A percentile compares a stretch with the other conserved stretches of the same genome.
Conservation (phyloP, 2,797 vertebrate genomes). For the Danio jaintianensis region DNA sequence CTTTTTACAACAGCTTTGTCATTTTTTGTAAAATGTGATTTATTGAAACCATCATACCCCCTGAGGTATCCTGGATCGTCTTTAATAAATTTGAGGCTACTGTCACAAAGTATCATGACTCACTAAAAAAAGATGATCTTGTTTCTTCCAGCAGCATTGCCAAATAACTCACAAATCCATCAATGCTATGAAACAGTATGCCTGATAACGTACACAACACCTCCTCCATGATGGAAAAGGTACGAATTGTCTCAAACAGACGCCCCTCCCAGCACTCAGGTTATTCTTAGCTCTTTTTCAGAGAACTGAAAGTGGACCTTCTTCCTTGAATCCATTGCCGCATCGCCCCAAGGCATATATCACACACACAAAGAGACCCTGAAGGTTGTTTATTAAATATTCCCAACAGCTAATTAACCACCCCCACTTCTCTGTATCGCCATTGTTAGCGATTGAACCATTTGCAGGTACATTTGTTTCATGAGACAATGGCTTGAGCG, state of each 20-base stretch:
- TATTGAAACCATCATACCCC: conserved; percentile 42
- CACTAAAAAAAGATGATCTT: conserved; percentile 24
- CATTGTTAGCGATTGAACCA: conserved; percentile 72
- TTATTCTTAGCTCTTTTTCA: conserved; percentile 56
- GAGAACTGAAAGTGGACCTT: conserved; percentile 38
- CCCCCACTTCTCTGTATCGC: conserved; percentile 42
- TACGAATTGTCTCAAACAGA: conserved; percentile 17
- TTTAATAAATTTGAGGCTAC: conserved; percentile 40
- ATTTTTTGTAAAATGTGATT: conserved; percentile 41
- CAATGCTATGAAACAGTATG: conserved; percentile 34
- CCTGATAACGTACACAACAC: conserved; percentile 33
- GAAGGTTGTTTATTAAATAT: conserved; percentile 57
- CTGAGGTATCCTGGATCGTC: conserved; percentile 29
- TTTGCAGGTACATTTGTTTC: conserved; percentile 73
- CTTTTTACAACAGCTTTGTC: conserved; percentile 37
- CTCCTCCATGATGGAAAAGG: conserved; percentile 30
- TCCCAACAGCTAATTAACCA: conserved; percentile 65
- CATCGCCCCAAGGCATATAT: conserved; percentile 51
- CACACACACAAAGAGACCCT: conserved; percentile 55
- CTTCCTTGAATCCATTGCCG: conserved; percentile 43
- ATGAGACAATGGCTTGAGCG: conserved; percentile 66
- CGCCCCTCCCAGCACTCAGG: conserved; percentile 20
- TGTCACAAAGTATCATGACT: conserved; percentile 34
- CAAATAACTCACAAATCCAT: conserved; percentile 47
- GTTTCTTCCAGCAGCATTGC: conserved; percentile 12